Evolutionary conservation across 2,888 invertebrate species (phyloP).

Genomic region (Nudaria mundana): DNA sequence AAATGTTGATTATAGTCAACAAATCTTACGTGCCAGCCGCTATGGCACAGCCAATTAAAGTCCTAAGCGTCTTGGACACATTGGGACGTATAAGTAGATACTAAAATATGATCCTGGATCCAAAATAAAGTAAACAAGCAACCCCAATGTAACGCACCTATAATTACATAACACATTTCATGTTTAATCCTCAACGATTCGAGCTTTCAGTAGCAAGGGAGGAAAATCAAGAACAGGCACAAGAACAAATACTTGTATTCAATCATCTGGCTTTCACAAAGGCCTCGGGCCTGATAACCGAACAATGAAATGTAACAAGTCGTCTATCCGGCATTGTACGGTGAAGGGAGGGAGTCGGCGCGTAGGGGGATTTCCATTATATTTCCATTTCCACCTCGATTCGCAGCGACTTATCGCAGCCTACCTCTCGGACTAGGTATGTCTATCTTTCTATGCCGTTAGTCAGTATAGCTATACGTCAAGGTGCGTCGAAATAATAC

Average conservation of each 20-base stretch:
- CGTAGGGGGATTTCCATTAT: conserved; percentile 70
- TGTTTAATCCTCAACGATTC: conserved; percentile 61
- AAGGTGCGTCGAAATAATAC: conserved; percentile 44
- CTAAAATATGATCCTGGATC: no score
- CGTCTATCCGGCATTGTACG: conserved; percentile 78
- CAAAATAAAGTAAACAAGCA: conserved; percentile 32
- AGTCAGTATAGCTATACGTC: conserved; percentile 64
- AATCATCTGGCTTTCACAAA: conserved; percentile 78
- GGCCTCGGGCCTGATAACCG: conserved; percentile 77
- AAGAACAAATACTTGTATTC: conserved; percentile 80
- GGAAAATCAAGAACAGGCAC: conserved; percentile 74
- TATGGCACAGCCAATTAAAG: no score
- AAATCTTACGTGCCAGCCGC: no score
- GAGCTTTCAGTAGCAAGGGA: conserved; percentile 68
- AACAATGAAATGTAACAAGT: conserved; percentile 82
- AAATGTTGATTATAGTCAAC: no score
- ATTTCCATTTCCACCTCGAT: conserved; percentile 81
- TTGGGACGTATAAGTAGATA: no score
- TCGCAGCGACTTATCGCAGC: conserved; percentile 75
- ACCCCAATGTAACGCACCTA: conserved; percentile 47
- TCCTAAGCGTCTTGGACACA: no score
- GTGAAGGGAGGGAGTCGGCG: conserved; percentile 39
- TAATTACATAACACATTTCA: conserved; percentile 53
- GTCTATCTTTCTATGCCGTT: conserved; percentile 79
- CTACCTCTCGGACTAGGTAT: conserved; percentile 75